Evolutionary conservation across 2,113 vertebrate genomes (phyloP), one percentile per base, ranked within the genome.

Genomic region (Neodon shergylaensis): DNA sequence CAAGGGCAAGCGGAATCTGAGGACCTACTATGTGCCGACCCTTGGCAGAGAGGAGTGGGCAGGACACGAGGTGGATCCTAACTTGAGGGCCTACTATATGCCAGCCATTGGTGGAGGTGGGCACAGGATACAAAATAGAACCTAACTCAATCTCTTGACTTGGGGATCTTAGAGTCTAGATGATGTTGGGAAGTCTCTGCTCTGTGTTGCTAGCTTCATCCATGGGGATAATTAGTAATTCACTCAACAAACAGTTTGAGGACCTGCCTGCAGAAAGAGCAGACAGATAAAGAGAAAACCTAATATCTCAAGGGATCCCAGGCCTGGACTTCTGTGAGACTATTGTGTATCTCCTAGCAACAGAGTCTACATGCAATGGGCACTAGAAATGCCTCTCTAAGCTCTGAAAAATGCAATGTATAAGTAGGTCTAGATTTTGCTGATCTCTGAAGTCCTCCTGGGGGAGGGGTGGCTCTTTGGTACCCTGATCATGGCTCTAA

Each of bases 31-130:
- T 10, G n/a, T 68, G 13, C 26, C 10, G 2, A 31, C 31, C 61
- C 7, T 13, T 24, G 26, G 3, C 0, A 2, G 33, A 52, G 19
- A 36, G 16, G 0, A 6, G 24, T 2, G 0, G 83, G 28, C 24
- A n/a, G 82, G 39, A 31, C 6, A 24, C 6, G 1, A 79, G 22
- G 44, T 0, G 13, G 44, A 78, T 10, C 26, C 8, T n/a, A 42
- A 10, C 3, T 72, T n/a, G 68, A n/a, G 16, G 14, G 17, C 68
- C 68, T 70, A 70, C 68, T n/a, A 36, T 19, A 36, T n/a, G 17
- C 8, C 16, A 8, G 68, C 36, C 68, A 3, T 72, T 72, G 68
- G 68, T 36, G 7, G 33, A 17, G 31, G 66, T 2, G 68, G 3
- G 68, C 36, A 72, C 16, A n/a, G 7, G 36, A 72, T n/a, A 19